A percentile compares a stretch with the other conserved stretches of the same genome.
Conservation (phyloP, 1,140 invertebrate species). For the Orussus abietinus region DNA sequence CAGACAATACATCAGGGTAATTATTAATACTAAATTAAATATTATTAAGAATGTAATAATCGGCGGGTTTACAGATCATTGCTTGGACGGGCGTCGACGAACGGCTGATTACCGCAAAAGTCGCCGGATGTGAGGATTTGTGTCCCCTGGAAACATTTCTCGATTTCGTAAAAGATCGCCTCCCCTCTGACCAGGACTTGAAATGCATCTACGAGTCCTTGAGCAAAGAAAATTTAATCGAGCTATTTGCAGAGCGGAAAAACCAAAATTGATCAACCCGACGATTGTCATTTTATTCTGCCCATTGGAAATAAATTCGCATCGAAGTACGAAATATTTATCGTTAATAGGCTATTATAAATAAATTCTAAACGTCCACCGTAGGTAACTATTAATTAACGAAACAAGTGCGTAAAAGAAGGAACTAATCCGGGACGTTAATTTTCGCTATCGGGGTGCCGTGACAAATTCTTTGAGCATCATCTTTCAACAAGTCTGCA, state of each 20-base stretch:
- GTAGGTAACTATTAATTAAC: background rate
- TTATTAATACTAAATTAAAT: slow-evolving; percentile 11
- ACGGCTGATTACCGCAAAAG: slow-evolving; percentile 46
- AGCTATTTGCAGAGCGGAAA: background rate
- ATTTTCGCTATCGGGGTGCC: too few species aligned
- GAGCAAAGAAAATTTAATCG: background rate
- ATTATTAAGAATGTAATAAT: slow-evolving; percentile 7
- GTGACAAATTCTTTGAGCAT: too few species aligned
- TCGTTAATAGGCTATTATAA: background rate
- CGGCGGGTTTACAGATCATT: slow-evolving; percentile 42
- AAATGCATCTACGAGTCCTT: background rate
- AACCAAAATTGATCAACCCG: background rate
- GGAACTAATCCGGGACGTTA: too few species aligned
- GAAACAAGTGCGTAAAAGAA: too few species aligned
- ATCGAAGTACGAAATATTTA: background rate
- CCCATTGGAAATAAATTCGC: background rate
- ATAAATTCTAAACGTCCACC: background rate
- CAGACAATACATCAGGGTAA: slow-evolving; percentile 48
- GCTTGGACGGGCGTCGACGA: slow-evolving; percentile 53
- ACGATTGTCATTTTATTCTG: background rate
- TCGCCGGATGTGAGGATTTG: slow-evolving; percentile 56
- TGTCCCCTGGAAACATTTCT: slow-evolving; percentile 48
- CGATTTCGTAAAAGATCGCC: background rate
- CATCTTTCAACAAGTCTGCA: background rate
- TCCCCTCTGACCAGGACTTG: slow-evolving; percentile 3